A percentile compares a stretch with the other conserved stretches of the same genome.
phyloP scores from a whole-genome alignment of 2,113 vertebrate genomes.

The Psilopogon haemacephalus region DNA sequence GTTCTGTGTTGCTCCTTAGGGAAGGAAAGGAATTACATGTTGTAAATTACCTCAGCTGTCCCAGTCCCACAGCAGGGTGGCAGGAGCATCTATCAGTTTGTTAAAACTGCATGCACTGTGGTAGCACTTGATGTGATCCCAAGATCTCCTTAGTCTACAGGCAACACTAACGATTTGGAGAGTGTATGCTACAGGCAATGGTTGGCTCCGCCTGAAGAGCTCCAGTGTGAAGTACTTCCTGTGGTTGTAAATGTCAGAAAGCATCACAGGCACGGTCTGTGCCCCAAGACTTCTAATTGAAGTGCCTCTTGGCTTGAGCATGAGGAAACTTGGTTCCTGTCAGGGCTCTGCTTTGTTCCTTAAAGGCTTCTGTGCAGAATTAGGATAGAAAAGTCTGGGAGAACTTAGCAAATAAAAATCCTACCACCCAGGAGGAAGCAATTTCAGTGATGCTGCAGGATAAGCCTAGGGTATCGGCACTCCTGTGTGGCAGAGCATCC shows the following conservation, averaged over 20 bases:
- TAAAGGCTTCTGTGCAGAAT: neutral
- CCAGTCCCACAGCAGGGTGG: neutral
- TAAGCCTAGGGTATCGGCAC: neutral
- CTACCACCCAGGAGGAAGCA: neutral
- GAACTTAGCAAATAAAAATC: neutral
- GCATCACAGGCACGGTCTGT: neutral
- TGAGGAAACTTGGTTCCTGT: neutral
- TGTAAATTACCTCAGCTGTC: neutral
- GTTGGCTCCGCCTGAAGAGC: neutral
- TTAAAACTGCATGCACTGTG: rapidly evolving
- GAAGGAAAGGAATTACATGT: neutral
- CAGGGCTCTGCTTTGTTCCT: neutral
- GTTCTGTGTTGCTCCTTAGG: neutral
- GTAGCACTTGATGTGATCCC: neutral
- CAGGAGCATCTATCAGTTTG: neutral
- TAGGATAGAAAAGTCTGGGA: neutral
- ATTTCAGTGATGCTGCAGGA: neutral
- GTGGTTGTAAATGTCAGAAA: neutral
- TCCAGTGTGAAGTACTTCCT: neutral
- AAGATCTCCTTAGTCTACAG: neutral
- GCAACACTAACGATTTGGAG: neutral
- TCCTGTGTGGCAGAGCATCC: neutral
- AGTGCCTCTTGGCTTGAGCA: neutral
- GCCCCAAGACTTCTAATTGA: neutral
- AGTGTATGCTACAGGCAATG: neutral